Percentiles rank a stretch among this genome's conserved stretches.
These are phyloP conservation scores for Pristionchus entomophagus DNA, from an alignment of 2,888 invertebrate species.

Conservation along the genomic window DNA sequence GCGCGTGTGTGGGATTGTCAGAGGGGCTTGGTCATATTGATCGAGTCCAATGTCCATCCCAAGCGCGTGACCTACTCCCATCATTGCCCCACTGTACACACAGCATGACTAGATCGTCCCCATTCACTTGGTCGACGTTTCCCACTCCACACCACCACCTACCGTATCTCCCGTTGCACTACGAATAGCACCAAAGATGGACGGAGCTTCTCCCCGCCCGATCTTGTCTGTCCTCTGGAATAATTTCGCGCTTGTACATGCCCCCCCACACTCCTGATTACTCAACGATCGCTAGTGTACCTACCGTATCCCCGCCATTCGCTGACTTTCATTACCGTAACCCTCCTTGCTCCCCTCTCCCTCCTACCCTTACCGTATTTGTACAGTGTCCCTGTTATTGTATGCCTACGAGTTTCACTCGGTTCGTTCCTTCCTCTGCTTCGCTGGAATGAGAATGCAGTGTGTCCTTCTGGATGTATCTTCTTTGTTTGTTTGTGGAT, in stretches of 20 bases:
- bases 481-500: not conserved
- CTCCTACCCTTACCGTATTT: not conserved
- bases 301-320: not conserved
- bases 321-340: not conserved
- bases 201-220: no score
- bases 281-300: not conserved
- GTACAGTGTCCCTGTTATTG: constrained; percentile 25
- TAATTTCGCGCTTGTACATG: not conserved
- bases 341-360: no score
- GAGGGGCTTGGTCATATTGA: not conserved
- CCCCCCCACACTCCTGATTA: no score
- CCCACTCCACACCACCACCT: not conserved
- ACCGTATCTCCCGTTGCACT: not conserved
- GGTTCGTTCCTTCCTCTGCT: not conserved
- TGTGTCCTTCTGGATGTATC: not conserved
- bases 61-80: not conserved
- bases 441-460: constrained; percentile 3
- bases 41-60: not conserved
- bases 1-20: not conserved
- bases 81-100: constrained; percentile 24
- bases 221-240: not conserved
- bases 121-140: constrained; percentile 30
- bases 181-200: constrained; percentile 28
- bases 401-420: constrained; percentile 33
- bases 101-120: not conserved